phyloP scores from a whole-genome alignment of 2,888 invertebrate genomes.

The Dysmachus trigonus region DNA sequence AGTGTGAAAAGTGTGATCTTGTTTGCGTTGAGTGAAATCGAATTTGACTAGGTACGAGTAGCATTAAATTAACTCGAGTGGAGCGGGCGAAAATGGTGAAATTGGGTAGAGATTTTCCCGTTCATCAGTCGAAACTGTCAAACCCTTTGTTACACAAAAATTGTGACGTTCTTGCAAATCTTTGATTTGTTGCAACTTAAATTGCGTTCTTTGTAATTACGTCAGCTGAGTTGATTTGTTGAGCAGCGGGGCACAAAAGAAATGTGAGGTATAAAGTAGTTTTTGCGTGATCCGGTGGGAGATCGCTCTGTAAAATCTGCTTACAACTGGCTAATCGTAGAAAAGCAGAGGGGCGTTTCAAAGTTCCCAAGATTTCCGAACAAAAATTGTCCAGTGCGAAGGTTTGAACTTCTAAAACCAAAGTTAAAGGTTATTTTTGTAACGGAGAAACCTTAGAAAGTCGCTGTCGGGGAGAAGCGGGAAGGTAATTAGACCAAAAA shows the following conservation, averaged over 20 bases:
- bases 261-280: background rate
- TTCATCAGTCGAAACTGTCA: background rate
- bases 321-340: background rate
- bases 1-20: background rate
- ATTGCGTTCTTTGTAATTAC: constrained; percentile 20
- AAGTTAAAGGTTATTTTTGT: background rate
- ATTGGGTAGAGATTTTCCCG: background rate
- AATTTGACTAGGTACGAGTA: background rate
- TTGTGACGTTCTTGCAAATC: constrained; percentile 15
- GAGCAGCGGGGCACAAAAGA: background rate
- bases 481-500: background rate
- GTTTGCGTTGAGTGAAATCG: background rate
- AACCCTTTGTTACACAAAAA: constrained; percentile 22
- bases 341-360: constrained; percentile 1
- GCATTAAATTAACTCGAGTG: background rate
- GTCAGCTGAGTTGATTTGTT: constrained; percentile 4
- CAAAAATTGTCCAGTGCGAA: background rate
- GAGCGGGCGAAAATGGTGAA: background rate
- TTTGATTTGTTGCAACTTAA: background rate
- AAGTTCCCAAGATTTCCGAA: background rate
- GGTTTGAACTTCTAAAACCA: background rate
- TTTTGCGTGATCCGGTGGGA: background rate
- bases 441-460: constrained; percentile 4
- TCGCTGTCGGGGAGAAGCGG: background rate
- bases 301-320: background rate